Percentiles rank a stretch among this genome's conserved stretches.
Evolutionary conservation across 2,113 vertebrate genomes (phyloP).

Genomic region (Muscicapa adusta): DNA sequence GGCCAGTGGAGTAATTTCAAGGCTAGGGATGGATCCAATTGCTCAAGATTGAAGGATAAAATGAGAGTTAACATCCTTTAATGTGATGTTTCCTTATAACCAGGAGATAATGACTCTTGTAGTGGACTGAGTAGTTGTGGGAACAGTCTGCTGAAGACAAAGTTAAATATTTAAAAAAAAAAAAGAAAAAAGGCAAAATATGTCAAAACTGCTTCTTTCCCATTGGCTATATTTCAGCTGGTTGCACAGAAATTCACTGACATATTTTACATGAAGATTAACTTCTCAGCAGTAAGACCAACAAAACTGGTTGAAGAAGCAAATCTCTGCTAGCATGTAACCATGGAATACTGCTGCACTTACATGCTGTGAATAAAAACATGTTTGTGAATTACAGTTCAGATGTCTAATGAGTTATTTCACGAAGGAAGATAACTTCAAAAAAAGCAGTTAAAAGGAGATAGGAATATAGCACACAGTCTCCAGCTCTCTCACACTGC

Average conservation of each 20-base stretch:
- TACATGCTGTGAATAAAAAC: not conserved
- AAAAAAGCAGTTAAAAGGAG: not conserved
- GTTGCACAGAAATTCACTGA: not conserved
- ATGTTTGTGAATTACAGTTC: not conserved
- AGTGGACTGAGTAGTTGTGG: not conserved
- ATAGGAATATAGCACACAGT: not conserved
- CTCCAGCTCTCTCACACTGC: not conserved
- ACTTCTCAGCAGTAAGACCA: not conserved
- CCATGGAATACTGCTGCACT: not conserved
- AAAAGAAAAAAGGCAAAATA: not conserved
- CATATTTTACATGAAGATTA: not conserved
- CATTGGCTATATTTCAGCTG: not conserved
- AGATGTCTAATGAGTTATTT: not conserved
- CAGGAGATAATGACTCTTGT: not conserved
- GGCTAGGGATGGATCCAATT: not conserved
- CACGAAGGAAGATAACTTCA: not conserved
- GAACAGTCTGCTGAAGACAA: not conserved
- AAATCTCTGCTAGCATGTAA: not conserved
- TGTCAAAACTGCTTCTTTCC: not conserved
- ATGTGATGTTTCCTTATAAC: not conserved
- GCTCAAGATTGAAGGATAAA: not conserved
- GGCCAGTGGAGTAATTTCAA: not conserved
- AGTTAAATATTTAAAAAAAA: not conserved
- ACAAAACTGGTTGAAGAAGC: not conserved
- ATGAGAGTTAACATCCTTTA: not conserved